phyloP scores from a whole-genome alignment of 2,797 vertebrate genomes.

The Propithecus perrieri region DNA sequence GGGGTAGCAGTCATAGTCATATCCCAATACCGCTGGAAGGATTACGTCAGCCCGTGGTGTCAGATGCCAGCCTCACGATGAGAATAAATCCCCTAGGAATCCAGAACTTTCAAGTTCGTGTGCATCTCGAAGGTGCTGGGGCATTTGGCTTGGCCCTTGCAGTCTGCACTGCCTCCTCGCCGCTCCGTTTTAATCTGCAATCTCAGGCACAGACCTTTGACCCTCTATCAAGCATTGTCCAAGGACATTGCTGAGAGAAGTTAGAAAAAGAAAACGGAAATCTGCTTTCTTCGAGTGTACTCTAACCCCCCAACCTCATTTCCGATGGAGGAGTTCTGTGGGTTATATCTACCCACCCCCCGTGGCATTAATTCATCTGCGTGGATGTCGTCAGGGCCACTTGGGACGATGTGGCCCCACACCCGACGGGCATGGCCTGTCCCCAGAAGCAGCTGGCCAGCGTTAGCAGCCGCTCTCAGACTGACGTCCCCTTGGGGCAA shows the following conservation, averaged over 20 bases:
- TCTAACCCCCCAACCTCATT: neutral
- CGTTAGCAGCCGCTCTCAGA: constrained; percentile 29
- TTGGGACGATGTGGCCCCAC: fast-evolving
- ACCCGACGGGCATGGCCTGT: neutral
- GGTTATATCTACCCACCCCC: neutral
- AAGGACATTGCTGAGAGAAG: neutral
- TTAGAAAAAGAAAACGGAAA: neutral
- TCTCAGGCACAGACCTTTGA: neutral
- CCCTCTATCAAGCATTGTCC: neutral
- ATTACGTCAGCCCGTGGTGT: neutral
- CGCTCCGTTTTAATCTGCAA: neutral
- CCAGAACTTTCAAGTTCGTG: too few species aligned
- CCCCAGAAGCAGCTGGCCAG: constrained; percentile 41
- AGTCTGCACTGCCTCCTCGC: neutral
- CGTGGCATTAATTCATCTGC: neutral
- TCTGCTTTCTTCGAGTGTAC: neutral
- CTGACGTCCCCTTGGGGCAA: constrained; percentile 7
- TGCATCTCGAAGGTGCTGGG: fast-evolving
- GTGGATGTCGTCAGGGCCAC: neutral
- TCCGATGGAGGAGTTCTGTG: neutral
- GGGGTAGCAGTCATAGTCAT: neutral
- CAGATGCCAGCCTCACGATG: neutral
- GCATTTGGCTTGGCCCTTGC: neutral
- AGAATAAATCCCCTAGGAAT: neutral
- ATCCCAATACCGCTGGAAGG: neutral